Evolutionary conservation across 2,888 invertebrate species (phyloP).

Genomic region (Mycogona germanica): DNA sequence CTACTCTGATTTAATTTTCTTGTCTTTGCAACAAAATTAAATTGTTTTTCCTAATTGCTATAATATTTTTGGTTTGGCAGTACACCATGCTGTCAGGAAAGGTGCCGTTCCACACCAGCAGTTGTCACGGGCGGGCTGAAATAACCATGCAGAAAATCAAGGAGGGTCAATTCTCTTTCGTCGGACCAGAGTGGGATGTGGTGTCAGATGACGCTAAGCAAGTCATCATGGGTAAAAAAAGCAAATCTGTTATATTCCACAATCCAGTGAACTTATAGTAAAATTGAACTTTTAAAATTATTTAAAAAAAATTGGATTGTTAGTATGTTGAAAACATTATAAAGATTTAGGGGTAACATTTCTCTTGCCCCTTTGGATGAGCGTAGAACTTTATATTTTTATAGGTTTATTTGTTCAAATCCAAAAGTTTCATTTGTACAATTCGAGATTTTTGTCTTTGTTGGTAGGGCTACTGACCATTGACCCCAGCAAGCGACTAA

Average conservation of each 20-base stretch:
- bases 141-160: conserved; percentile 65
- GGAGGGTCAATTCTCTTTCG: conserved; percentile 63
- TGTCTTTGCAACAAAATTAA: neutral
- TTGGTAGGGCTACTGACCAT: conserved; percentile 56
- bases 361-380: too few species aligned
- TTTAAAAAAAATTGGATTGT: neutral
- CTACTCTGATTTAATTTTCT: conserved; percentile 13
- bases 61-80: conserved; percentile 33
- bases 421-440: too few species aligned
- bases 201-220: conserved; percentile 63
- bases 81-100: conserved; percentile 76
- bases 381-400: too few species aligned
- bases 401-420: too few species aligned
- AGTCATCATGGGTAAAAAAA: conserved; percentile 44
- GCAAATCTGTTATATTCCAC: too few species aligned
- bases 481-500: conserved; percentile 57
- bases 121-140: conserved; percentile 56
- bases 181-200: conserved; percentile 54
- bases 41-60: neutral
- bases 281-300: neutral
- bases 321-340: too few species aligned
- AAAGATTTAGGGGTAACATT: too few species aligned
- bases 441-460: neutral
- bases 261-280: too few species aligned
- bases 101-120: conserved; percentile 64